Evolutionary conservation across 2,888 invertebrate species (phyloP), one percentile per base, ranked within the genome.

Genomic region (Dione vanillae): DNA sequence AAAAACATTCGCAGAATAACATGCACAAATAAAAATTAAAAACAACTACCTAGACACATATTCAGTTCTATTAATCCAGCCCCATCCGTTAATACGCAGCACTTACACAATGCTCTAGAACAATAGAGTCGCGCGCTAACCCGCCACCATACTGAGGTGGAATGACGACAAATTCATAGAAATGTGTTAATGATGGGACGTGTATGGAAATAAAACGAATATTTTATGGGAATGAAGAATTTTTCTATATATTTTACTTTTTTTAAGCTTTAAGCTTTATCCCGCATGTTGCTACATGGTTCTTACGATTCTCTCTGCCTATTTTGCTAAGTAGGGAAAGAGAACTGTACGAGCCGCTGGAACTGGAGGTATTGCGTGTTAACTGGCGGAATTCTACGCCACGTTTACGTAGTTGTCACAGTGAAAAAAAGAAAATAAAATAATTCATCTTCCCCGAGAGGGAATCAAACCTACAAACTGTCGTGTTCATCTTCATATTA

Each of bases 61-160:
- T 27, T n/a, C 40, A 12, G 40, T 35, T 66, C 37, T 70, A 52
- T 70, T 54, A 70, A 61, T 59, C 61, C 61, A 59, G 45, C 61
- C 66, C 66, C 69, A 69, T 58, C 59, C 61, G 54, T 47, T 56
- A 67, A 54, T 52, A 65, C 59, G 47, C 70, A 73, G 70, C 70
- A 59, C 70, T n/a, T 3, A 35, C n/a, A 52, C 51, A 52, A 27
- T 52, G 51, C 20, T 7, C 70, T 67, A 45, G 20, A 51, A 73
- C 67, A 73, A 73, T 65, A 47, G 70, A 12, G 51, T 45, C 43
- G 45, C 52, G 47, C 67, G 61, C 40, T 47, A 59, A 52, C 35
- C 35, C 37, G 59, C 49, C 65, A 65, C 70, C 58, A 61, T 66
- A 40, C 64, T 45, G 62, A 27, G 12, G 45, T 54, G 20, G 7